Evolutionary conservation across 2,888 invertebrate species (phyloP).

Genomic region (Orchesellides sinensis): DNA sequence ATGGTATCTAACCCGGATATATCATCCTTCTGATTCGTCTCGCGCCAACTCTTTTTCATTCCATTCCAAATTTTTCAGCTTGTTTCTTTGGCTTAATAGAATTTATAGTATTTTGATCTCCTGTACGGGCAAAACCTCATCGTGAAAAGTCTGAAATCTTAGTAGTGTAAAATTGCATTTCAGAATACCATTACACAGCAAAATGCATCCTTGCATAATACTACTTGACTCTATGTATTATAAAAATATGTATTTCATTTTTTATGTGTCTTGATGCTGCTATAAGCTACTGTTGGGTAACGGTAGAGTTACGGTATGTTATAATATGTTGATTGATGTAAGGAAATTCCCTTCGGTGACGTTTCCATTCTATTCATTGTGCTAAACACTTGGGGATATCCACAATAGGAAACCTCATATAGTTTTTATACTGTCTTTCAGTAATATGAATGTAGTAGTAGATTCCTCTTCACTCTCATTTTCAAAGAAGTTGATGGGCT

Average conservation of each 20-base stretch:
- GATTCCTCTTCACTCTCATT: slow-evolving; percentile 67
- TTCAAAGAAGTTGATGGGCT: slow-evolving; percentile 70
- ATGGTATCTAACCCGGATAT: slow-evolving; percentile 37
- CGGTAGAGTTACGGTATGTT: background rate
- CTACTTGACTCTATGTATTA: background rate
- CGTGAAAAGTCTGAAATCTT: slow-evolving; percentile 3
- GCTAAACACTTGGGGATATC: slow-evolving; percentile 67
- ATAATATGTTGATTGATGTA: slow-evolving; percentile 68
- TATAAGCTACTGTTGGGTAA: background rate
- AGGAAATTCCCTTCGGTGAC: slow-evolving; percentile 67
- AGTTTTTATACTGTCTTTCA: background rate
- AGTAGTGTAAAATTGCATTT: slow-evolving; percentile 15
- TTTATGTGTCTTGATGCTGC: background rate
- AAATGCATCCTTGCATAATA: background rate
- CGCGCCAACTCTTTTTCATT: slow-evolving; percentile 22
- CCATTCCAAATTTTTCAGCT: background rate
- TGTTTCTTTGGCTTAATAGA: slow-evolving; percentile 53
- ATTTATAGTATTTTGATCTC: slow-evolving; percentile 63
- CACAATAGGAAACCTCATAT: slow-evolving; percentile 52
- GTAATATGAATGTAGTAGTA: slow-evolving; percentile 4
- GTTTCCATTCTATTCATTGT: slow-evolving; percentile 69
- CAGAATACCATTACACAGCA: slow-evolving; percentile 1
- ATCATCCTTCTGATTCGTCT: slow-evolving; percentile 26
- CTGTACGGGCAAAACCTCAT: background rate
- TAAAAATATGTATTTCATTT: background rate